Base-by-base conservation (phyloP, 64 coral and sea anemone genomes). In the Astreopora myriophthalma region DNA sequence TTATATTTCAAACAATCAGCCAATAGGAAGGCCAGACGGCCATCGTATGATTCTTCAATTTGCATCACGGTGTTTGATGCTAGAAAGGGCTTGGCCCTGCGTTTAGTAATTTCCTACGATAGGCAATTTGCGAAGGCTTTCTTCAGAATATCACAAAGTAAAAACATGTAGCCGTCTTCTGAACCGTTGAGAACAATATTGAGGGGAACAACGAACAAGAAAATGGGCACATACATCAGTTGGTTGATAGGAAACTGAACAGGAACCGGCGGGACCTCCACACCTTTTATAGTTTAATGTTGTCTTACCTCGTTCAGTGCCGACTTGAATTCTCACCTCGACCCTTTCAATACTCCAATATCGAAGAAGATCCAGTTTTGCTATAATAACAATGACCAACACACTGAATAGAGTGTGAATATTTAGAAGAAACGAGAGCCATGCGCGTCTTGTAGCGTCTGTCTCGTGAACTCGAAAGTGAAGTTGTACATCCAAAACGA, bases 21-120 rank as follows among this genome's bases (percentile, higher is more conserved):
- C 79, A 83, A 83, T 83, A 30, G 32, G 57, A 82, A 26, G 33
- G 8, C 52, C 20, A 24, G 52, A 83, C 32, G 25, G 8, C 14
- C 16, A 83, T 83, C 79, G 79, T 83, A 83, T 65, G 79, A 83
- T 65, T 14, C 31, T 39, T 51, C 8, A 83, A 83, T 83, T 83
- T 82, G 57, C 79, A 65, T 83, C 3, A n/a, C n/a, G n/a, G 2
- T 78, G 39, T 10, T 12, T 23, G 32, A 25, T 33, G 22, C 32
- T 12, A 37, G 38, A 73, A 83, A 83, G 79, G 79, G 79, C 28
- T 83, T 83, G 79, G 79, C 79, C 8, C 10, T 34, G 9, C 24
- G n/a, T n/a, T n/a, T n/a, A n/a, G n/a, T n/a, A 27, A 25, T 33
- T 33, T 32, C 11, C 8, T 38, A 73, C 12, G 14, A 71, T 33